These are phyloP conservation scores for Drosophila conformis DNA, from an alignment of 2,888 invertebrate genomes.

Conservation along the genomic window DNA sequence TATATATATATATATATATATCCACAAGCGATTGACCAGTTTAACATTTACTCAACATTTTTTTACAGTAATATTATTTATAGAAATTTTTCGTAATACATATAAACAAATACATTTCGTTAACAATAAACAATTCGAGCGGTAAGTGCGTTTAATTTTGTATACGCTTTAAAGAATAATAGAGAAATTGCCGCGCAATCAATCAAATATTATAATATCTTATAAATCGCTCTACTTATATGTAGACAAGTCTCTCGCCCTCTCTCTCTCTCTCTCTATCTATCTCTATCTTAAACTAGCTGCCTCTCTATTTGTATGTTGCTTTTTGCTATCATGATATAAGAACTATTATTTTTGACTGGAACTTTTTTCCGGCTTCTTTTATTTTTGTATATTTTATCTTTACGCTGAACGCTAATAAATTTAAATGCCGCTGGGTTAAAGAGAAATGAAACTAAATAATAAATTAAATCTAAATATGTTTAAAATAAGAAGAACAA, in stretches of 20 bases:
- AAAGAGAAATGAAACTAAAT: constrained; percentile 10
- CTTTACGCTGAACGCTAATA: constrained; percentile 30
- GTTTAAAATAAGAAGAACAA: neutral
- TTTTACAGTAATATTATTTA: constrained; percentile 50
- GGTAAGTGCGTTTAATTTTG: constrained; percentile 57
- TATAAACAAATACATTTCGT: constrained; percentile 16
- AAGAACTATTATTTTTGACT: constrained; percentile 26
- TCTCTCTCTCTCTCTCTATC: constrained; percentile 10
- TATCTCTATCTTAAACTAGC: constrained; percentile 3
- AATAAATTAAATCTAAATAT: neutral
- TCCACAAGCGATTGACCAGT: constrained; percentile 4
- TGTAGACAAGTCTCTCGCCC: constrained; percentile 2
- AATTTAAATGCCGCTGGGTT: constrained; percentile 28
- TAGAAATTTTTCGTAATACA: constrained; percentile 31
- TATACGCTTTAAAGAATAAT: constrained; percentile 34
- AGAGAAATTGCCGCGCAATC: constrained; percentile 10
- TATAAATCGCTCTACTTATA: constrained; percentile 14
- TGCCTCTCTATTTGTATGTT: constrained; percentile 23
- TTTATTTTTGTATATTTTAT: constrained; percentile 13
- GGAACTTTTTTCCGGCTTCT: neutral
- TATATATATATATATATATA: neutral
- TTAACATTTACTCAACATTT: constrained; percentile 30
- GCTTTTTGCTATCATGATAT: constrained; percentile 50
- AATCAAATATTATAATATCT: constrained; percentile 12
- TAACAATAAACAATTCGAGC: constrained; percentile 27